Conservation (phyloP, 92 coral and sea anemone genomes). For the Epizoanthus ramosus region DNA sequence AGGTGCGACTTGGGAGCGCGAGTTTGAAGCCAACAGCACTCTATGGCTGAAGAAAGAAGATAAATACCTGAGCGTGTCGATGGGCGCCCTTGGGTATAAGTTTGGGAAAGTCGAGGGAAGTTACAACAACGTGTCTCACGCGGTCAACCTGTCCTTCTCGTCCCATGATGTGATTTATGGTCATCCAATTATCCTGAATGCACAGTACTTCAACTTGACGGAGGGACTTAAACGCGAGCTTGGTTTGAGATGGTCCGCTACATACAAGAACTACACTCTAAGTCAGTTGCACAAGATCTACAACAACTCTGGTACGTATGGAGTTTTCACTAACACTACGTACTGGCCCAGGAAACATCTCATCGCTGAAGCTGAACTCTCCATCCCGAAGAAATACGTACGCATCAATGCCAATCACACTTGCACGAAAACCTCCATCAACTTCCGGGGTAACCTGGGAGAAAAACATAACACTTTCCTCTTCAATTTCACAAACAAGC, state of each 20-base stretch:
- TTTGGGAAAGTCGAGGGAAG: conserved; percentile 90
- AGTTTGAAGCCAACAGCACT: conserved; percentile 84
- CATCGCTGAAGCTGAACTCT: conserved; percentile 77
- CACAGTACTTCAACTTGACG: conserved; percentile 81
- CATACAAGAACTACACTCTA: conserved; percentile 89
- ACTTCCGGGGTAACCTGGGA: conserved; percentile 77
- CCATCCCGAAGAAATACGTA: conserved; percentile 69
- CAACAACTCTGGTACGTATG: conserved; percentile 79
- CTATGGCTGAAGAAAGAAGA: conserved; percentile 78
- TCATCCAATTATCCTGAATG: conserved; percentile 80
- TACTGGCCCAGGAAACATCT: conserved; percentile 96
- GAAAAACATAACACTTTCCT: conserved; percentile 63
- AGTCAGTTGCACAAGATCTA: conserved; percentile 77
- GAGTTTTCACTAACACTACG: conserved; percentile 81
- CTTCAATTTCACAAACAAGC: conserved; percentile 72
- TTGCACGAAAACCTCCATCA: conserved; percentile 79
- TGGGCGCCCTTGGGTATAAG: conserved; percentile 85
- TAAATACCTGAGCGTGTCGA: conserved; percentile 74
- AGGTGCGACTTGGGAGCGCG: conserved; percentile 92
- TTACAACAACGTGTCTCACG: conserved; percentile 87
- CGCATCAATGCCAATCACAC: conserved; percentile 82
- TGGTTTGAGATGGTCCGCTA: conserved; percentile 78
- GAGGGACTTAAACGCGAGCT: conserved; percentile 65
- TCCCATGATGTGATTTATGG: conserved; percentile 75
- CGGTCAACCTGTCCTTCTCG: conserved; percentile 85